phyloP scores from a whole-genome alignment of 2,113 vertebrate genomes.

The Erpornis zantholeuca region DNA sequence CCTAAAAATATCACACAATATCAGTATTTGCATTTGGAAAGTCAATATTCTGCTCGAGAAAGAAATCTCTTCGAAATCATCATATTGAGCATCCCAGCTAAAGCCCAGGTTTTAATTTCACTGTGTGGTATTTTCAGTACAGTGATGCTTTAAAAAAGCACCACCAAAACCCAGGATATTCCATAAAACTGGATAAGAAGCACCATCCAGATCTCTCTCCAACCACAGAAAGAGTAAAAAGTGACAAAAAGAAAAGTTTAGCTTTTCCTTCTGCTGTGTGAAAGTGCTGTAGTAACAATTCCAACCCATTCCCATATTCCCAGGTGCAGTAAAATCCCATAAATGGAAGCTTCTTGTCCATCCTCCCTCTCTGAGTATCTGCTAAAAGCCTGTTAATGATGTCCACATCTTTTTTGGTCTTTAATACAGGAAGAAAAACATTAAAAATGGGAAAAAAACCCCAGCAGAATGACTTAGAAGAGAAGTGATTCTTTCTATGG shows the following conservation, averaged over 20 bases:
- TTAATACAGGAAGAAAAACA: background rate
- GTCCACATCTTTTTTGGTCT: background rate
- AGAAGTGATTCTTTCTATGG: accelerated
- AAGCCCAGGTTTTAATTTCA: background rate
- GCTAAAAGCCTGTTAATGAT: background rate
- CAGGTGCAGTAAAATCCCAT: accelerated
- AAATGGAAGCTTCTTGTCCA: background rate
- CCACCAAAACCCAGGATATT: background rate
- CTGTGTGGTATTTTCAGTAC: background rate
- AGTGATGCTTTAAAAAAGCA: background rate
- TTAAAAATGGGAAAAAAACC: background rate
- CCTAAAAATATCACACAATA: background rate
- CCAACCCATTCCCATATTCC: background rate
- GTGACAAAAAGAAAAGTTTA: background rate
- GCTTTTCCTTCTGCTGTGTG: background rate
- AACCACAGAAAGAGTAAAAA: background rate
- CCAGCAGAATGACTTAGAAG: background rate
- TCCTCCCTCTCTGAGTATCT: background rate
- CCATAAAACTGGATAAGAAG: background rate
- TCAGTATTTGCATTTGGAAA: constrained; percentile 29
- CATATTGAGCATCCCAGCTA: background rate
- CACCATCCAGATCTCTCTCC: background rate
- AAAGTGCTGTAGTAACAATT: accelerated
- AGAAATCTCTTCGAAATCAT: background rate
- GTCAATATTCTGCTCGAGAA: background rate